These are phyloP conservation scores for Bombus huntii DNA, from an alignment of 1,140 invertebrate genomes.

Conservation along the genomic window DNA sequence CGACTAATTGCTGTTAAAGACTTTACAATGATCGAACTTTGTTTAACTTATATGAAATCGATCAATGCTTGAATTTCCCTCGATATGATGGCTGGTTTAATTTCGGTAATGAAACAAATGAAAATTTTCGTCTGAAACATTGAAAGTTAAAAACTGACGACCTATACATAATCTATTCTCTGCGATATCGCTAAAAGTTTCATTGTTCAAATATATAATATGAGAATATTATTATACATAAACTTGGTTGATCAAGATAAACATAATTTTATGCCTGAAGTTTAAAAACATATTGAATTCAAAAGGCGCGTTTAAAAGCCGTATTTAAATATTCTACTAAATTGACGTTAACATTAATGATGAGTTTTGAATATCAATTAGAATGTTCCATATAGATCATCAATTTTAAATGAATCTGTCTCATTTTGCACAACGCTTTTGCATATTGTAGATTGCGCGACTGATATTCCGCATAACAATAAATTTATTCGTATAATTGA, in stretches of 20 bases:
- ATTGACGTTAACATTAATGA: background rate
- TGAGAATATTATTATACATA: too few species aligned
- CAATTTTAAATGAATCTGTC: constrained; percentile 19
- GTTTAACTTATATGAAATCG: background rate
- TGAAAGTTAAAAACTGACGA: too few species aligned
- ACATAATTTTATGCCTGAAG: background rate
- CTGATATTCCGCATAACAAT: constrained; percentile 10
- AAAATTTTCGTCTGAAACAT: background rate
- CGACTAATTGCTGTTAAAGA: background rate
- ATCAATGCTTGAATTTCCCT: background rate
- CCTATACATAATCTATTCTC: background rate
- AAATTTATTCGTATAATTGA: constrained; percentile 23
- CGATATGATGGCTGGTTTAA: background rate
- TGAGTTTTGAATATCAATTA: constrained; percentile 16
- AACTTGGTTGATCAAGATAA: background rate
- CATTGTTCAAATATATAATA: too few species aligned
- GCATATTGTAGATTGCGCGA: background rate
- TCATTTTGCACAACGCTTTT: constrained; percentile 5
- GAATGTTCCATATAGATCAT: background rate
- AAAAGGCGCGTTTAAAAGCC: too few species aligned
- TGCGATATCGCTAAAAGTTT: background rate
- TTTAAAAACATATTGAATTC: background rate
- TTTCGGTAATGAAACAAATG: background rate
- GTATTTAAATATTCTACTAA: background rate
- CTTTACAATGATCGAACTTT: background rate